phyloP scores from a whole-genome alignment of 1,140 invertebrate genomes.

The Aphis gossypii region DNA sequence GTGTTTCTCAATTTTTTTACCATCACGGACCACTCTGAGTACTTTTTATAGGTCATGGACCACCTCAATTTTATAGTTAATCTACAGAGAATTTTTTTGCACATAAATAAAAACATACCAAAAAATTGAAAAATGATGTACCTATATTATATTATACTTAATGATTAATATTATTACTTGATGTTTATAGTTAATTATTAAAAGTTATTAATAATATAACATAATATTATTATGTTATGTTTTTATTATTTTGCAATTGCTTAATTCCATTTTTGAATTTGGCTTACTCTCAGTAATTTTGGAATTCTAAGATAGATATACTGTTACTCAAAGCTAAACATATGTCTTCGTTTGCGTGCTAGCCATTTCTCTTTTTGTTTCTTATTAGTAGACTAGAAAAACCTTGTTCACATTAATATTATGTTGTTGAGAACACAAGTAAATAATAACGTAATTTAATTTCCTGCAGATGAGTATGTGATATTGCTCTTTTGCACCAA shows the following conservation, averaged over 20 bases:
- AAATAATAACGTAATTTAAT: background rate
- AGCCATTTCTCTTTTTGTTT: background rate
- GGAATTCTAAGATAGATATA: background rate
- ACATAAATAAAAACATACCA: no score
- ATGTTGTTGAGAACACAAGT: background rate
- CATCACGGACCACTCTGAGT: background rate
- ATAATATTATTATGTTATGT: no score
- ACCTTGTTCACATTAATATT: background rate
- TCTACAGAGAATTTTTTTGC: no score
- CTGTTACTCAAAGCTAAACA: background rate
- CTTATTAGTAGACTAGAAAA: background rate
- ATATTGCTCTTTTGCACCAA: background rate
- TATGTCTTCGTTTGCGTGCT: background rate
- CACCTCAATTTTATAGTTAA: background rate
- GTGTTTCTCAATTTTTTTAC: background rate
- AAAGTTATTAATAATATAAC: no score
- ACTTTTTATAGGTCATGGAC: background rate
- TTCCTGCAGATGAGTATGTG: background rate
- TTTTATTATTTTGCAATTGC: no score
- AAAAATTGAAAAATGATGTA: no score
- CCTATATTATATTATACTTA: no score
- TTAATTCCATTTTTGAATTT: no score
- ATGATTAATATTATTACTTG: no score
- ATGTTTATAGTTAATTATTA: no score
- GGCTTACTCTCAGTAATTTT: background rate